Base-by-base conservation (phyloP, 2,113 vertebrate species). In the Taxidea taxus region DNA sequence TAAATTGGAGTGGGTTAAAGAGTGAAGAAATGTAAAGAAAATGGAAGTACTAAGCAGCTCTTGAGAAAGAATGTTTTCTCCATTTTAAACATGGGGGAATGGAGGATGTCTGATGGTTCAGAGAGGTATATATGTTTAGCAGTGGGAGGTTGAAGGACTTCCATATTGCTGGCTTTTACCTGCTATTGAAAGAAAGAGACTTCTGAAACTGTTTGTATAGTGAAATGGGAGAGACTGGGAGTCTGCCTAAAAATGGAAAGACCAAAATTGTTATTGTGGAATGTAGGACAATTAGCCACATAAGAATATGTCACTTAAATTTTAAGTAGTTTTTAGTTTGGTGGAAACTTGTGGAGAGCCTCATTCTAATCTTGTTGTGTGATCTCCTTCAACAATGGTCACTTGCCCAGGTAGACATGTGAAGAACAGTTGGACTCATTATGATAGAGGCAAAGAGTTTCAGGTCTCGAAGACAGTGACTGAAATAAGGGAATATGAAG, bases 81-180 rank as follows among this genome's bases (percentile, higher is more conserved):
- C 66, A 37, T 95, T 96, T 90, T 60, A 66, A 78, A 92, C 39
- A 87, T 31, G 16, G 27, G 11, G 0, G 77, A 83, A 94, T 34
- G 25, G 25, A 87, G 64, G 44, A 64, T 64, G 51, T 27, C 51
- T 92, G 42, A 88, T 21, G 31, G 86, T 90, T 83, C 37, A 14
- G 20, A 27, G 42, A 92, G 47, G 23, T 84, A 78, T 94, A 91
- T 72, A 64, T 92, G 27, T 62, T 97, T 92, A 84, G 60, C 64
- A 6, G 42, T 84, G 31, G 75, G 83, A 95, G 20, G 18, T 70
- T 90, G 91, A 94, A 47, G 39, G 6, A 78, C 13, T 91, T 94
- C 7, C 70, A 97, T 87, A 92, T 70, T 54, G 47, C n/a, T 86
- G n/a, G n/a, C 27, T 72, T 94, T 90, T 93, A 42, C 88, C 95